Percentiles rank a stretch among this genome's conserved stretches.
Evolutionary conservation across 2,797 vertebrate species (phyloP).

Genomic region (Cryptoprocta ferox): DNA sequence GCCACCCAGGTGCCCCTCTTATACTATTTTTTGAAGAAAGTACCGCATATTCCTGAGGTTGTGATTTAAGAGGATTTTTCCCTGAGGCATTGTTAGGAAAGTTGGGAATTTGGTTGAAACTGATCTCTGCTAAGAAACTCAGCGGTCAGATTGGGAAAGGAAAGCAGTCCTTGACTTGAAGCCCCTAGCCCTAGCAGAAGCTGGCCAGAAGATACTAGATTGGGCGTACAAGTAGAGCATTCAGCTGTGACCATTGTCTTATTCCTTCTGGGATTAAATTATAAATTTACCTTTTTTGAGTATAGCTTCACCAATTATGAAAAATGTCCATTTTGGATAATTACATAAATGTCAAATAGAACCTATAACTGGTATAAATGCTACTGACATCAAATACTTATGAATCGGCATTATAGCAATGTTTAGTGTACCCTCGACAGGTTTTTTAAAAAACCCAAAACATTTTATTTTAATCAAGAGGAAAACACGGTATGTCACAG

Average conservation of each 20-base stretch:
- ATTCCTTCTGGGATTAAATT: background rate
- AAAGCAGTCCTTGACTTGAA: background rate
- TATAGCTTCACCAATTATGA: conserved; percentile 65
- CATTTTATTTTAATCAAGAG: conserved; percentile 81
- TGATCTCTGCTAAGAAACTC: conserved; percentile 24
- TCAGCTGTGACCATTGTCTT: conserved; percentile 51
- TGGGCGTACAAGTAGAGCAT: conserved; percentile 23
- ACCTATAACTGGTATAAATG: conserved; percentile 61
- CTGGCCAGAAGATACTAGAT: conserved; percentile 28
- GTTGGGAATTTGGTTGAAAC: conserved; percentile 5
- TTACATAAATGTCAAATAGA: conserved; percentile 71
- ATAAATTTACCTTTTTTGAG: conserved; percentile 50
- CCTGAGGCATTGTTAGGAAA: background rate
- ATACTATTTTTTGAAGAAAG: background rate
- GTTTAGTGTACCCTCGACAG: conserved; percentile 65
- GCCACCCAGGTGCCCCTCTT: background rate
- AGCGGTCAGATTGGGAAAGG: background rate
- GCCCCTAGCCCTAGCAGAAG: background rate
- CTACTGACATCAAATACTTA: conserved; percentile 66
- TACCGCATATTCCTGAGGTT: background rate
- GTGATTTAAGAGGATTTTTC: conserved; percentile 10
- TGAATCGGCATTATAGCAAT: conserved; percentile 62
- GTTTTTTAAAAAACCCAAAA: conserved; percentile 63
- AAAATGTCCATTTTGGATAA: conserved; percentile 70
- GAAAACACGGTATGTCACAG: conserved; percentile 83